phyloP scores from a whole-genome alignment of 2,888 invertebrate genomes.

The Selenia dentaria region DNA sequence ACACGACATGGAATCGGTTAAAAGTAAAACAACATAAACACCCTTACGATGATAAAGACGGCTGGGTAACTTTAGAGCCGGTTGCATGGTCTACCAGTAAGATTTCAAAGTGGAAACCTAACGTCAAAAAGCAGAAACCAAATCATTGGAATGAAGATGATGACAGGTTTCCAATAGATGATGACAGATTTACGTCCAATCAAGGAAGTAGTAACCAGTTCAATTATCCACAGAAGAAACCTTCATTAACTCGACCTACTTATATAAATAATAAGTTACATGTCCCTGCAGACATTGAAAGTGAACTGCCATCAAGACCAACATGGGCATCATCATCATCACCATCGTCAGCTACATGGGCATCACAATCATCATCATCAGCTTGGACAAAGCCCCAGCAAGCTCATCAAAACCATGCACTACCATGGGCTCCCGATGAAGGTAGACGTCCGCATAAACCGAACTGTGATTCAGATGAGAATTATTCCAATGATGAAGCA shows the following conservation, averaged over 20 bases:
- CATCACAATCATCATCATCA: slow-evolving; percentile 15
- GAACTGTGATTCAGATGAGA: slow-evolving; percentile 69
- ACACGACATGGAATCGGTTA: slow-evolving; percentile 79
- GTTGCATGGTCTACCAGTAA: slow-evolving; percentile 92
- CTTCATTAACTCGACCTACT: slow-evolving; percentile 60
- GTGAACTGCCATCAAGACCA: slow-evolving; percentile 71
- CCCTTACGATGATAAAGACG: slow-evolving; percentile 88
- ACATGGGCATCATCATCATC: slow-evolving; percentile 30
- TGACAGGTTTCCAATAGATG: slow-evolving; percentile 49
- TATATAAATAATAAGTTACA: slow-evolving; percentile 72
- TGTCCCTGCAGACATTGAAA: slow-evolving; percentile 59
- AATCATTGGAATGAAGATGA: slow-evolving; percentile 72
- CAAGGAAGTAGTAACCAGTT: slow-evolving; percentile 57
- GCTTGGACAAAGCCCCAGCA: slow-evolving; percentile 52
- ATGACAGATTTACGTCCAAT: slow-evolving; percentile 43
- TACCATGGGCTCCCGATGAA: slow-evolving; percentile 71
- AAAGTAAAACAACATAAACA: slow-evolving; percentile 83
- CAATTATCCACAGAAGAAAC: slow-evolving; percentile 64
- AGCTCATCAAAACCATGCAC: slow-evolving; percentile 47
- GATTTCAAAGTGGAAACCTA: slow-evolving; percentile 91
- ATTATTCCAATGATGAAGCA: slow-evolving; percentile 57
- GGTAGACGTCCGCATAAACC: slow-evolving; percentile 70
- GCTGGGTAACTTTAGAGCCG: slow-evolving; percentile 91
- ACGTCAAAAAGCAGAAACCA: slow-evolving; percentile 81
- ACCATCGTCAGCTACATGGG: slow-evolving; percentile 43